phyloP scores from a whole-genome alignment of 1,140 invertebrate genomes.

The Lepidurus couesii region DNA sequence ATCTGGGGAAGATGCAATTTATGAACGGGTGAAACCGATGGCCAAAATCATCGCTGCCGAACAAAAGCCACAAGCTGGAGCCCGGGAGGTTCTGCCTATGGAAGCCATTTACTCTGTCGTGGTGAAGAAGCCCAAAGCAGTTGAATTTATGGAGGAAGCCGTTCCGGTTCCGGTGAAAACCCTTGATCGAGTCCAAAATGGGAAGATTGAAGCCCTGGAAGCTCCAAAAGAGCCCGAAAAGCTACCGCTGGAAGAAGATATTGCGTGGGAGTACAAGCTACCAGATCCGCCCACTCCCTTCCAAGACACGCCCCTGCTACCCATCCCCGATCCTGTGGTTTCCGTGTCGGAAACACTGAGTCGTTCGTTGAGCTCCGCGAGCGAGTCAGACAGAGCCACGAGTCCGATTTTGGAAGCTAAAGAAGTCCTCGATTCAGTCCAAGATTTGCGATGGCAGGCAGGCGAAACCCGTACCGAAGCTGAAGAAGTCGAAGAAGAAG shows the following conservation, averaged over 20 bases:
- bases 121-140: slow-evolving; percentile 22
- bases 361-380: not conserved
- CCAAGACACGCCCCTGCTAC: slow-evolving; percentile 43
- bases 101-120: slow-evolving; percentile 31
- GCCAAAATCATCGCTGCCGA: not conserved
- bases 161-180: not conserved
- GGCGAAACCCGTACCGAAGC: not conserved
- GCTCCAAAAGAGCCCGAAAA: slow-evolving; percentile 25
- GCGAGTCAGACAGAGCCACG: not conserved
- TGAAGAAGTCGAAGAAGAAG: slow-evolving; percentile 7
- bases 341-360: not conserved
- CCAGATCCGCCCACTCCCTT: slow-evolving; percentile 58
- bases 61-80: not conserved
- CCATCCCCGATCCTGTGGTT: not conserved
- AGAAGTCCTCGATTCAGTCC: not conserved
- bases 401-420: not conserved
- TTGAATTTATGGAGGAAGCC: slow-evolving; percentile 4
- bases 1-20: not conserved
- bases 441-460: not conserved
- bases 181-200: not conserved
- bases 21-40: not conserved
- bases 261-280: slow-evolving; percentile 58
- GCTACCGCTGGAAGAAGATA: not conserved
- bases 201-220: slow-evolving; percentile 18
- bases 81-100: not conserved